Evolutionary conservation across 2,888 invertebrate species (phyloP).

Genomic region (Lobophora halterata): DNA sequence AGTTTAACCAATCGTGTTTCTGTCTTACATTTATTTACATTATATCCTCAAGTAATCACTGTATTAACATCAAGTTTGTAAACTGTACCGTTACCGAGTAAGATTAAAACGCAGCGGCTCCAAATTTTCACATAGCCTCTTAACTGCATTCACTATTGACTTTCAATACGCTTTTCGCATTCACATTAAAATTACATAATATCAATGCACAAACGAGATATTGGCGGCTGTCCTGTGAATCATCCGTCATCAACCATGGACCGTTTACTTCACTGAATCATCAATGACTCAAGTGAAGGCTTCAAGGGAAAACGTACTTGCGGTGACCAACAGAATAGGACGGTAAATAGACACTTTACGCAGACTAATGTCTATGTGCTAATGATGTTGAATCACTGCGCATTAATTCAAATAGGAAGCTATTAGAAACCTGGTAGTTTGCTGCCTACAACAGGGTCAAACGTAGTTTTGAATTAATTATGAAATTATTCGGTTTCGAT

Average conservation of each 20-base stretch:
- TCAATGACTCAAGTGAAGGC: constrained; percentile 32
- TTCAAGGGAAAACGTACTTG: constrained; percentile 27
- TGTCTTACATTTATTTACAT: too few relatives aligned
- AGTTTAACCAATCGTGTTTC: too few relatives aligned
- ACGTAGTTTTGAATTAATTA: too few relatives aligned
- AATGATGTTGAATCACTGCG: constrained; percentile 39
- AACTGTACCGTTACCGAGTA: too few relatives aligned
- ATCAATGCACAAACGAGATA: constrained; percentile 18
- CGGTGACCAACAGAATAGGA: too few relatives aligned
- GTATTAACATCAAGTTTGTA: too few relatives aligned
- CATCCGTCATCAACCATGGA: constrained; percentile 20
- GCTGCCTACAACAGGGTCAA: background rate
- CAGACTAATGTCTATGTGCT: constrained; percentile 36
- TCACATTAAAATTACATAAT: constrained; percentile 23
- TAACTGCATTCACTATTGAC: too few relatives aligned
- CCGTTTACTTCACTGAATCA: constrained; percentile 28
- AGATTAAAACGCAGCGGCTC: too few relatives aligned
- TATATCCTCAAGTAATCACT: too few relatives aligned
- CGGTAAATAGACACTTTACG: too few relatives aligned
- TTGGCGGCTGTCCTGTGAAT: constrained; percentile 24
- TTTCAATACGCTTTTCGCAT: background rate
- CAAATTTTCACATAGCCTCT: too few relatives aligned
- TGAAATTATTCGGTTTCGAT: too few relatives aligned
- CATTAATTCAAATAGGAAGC: constrained; percentile 15
- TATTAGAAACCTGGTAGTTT: constrained; percentile 18